phyloP scores from a whole-genome alignment of 2,797 vertebrate species.

The Falco biarmicus region DNA sequence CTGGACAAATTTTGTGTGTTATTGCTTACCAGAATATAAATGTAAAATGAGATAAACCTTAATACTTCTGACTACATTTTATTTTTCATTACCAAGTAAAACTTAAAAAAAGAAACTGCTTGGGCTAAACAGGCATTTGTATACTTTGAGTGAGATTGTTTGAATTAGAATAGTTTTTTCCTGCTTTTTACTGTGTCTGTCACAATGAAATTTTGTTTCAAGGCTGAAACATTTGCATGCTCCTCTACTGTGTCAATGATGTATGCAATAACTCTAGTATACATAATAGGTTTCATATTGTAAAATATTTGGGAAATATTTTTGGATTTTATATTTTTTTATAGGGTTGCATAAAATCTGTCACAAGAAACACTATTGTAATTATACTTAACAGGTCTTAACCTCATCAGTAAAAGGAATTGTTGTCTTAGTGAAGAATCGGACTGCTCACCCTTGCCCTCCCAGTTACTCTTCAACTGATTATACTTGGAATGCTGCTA shows the following conservation, averaged over 20 bases:
- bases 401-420: conserved; percentile 77
- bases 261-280: background rate
- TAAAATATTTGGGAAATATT: background rate
- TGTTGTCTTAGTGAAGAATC: conserved; percentile 81
- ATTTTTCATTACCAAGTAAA: background rate
- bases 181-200: background rate
- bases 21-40: background rate
- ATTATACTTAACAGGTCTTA: conserved; percentile 47
- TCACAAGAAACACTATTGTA: background rate
- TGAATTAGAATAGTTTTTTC: background rate
- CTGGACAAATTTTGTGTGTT: background rate
- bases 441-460: background rate
- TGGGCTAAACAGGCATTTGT: background rate
- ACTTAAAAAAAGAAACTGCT: background rate
- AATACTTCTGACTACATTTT: background rate
- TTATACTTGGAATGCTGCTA: background rate
- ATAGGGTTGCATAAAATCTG: background rate
- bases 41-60: background rate
- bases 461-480: background rate
- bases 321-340: background rate
- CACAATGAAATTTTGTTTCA: background rate
- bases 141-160: background rate
- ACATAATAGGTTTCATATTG: background rate
- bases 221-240: background rate
- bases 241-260: background rate